These are phyloP conservation scores for Platyrinchus mystaceus DNA, from an alignment of 2,797 vertebrate species.

Conservation along the genomic window DNA sequence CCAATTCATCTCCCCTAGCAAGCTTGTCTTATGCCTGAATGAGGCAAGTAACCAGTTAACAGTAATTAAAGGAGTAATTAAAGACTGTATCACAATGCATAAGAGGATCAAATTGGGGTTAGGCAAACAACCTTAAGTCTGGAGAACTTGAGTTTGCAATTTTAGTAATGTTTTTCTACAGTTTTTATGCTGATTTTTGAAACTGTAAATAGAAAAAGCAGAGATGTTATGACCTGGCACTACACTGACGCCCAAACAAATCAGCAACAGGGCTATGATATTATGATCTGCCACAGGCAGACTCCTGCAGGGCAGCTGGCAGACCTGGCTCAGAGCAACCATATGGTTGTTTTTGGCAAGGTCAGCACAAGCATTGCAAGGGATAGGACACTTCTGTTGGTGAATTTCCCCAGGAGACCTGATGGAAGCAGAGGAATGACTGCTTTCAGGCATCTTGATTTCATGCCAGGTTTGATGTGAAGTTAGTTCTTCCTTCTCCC, in stretches of 20 bases:
- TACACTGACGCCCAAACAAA: background rate
- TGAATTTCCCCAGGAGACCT: background rate
- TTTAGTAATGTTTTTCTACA: background rate
- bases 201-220: background rate
- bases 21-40: conserved; percentile 3
- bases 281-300: background rate
- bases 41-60: conserved; percentile 33
- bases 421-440: background rate
- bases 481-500: conserved; percentile 7
- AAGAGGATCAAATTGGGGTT: conserved; percentile 28
- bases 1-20: conserved; percentile 22
- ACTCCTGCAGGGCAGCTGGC: background rate
- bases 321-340: background rate
- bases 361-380: background rate
- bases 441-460: background rate
- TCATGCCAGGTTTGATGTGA: background rate
- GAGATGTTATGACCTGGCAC: background rate
- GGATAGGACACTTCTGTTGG: background rate
- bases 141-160: background rate
- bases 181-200: background rate
- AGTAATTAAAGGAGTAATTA: conserved; percentile 62
- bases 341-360: background rate
- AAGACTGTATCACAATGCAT: conserved; percentile 16
- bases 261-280: background rate
- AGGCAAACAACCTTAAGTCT: conserved; percentile 26